Evolutionary conservation across 2,797 vertebrate genomes (phyloP).

Genomic region (Pristis pectinata): DNA sequence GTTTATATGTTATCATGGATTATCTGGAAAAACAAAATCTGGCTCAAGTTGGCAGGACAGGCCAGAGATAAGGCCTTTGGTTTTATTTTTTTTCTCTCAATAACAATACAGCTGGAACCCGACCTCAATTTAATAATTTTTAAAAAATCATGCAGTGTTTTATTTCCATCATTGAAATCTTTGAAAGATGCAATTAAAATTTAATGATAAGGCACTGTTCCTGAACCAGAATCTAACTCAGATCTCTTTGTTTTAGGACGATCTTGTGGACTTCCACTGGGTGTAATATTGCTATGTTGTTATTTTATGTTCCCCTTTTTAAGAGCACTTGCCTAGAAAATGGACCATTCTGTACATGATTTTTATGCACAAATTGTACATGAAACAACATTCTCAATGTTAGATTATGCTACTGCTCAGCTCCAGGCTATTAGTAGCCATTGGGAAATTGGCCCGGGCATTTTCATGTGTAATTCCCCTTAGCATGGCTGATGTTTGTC

Average conservation of each 20-base stretch:
- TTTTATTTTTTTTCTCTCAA: not conserved
- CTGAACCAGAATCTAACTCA: not conserved
- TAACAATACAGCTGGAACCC: not conserved
- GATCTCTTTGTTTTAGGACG: not conserved
- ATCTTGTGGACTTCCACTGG: not conserved
- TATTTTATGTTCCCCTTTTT: too few relatives aligned
- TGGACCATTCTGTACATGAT: too few relatives aligned
- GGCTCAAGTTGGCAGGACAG: not conserved
- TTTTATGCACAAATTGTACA: too few relatives aligned
- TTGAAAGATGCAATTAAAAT: not conserved
- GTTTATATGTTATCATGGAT: too few relatives aligned
- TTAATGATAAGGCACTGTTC: not conserved
- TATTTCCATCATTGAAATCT: not conserved
- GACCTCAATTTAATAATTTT: not conserved
- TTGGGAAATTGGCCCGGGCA: too few relatives aligned
- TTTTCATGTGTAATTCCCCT: too few relatives aligned
- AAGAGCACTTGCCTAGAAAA: too few relatives aligned
- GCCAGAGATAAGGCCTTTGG: not conserved
- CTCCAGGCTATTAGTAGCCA: too few relatives aligned
- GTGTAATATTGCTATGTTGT: too few relatives aligned
- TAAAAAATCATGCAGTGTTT: not conserved
- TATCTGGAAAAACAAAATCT: not conserved
- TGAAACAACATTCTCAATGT: too few relatives aligned
- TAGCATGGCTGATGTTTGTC: too few relatives aligned
- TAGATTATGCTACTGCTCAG: too few relatives aligned